Base-by-base conservation (phyloP, 2,113 vertebrate genomes). In the Petroica traversi region DNA sequence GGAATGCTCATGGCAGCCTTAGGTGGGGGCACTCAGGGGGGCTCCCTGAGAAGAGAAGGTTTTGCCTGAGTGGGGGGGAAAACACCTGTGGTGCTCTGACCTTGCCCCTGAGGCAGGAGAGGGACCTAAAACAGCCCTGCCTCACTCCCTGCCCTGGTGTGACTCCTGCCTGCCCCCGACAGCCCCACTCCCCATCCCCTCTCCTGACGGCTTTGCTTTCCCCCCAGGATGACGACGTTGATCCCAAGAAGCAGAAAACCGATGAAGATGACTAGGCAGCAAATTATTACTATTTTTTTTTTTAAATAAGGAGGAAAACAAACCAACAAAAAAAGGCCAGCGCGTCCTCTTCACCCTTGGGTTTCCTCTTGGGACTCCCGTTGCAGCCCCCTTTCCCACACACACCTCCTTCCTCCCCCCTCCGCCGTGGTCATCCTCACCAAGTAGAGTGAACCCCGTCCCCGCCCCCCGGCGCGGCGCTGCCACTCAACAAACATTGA, bases 211-310 rank as follows among this genome's bases (percentile, higher is more conserved):
- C 66, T 72, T n/a, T 64, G 18, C 41, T 94, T 58, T 83, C 55
- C 68, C 49, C 64, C 12, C 75, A 98, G 96, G 98, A 99, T 45
- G 99, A 99, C 2, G 99, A 99, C 15, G 98, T 99, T 5, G 99
- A 99, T 86, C 98, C 98, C 97, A 99, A 99, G 98, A 99, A 99
- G 99, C 99, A 99, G 98, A 99, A 99, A 98, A 99, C 98, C 0
- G 98, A 99, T 9, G 99, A 99, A 43, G 99, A 99, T 59, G 99
- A 99, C 98, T 99, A 99, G 98, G 98, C 97, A 94, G 98, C 97
- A 95, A 93, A 90, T 94, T 83, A 86, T 98, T 85, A 40, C 82
- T 85, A 10, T 88, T 88, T 75, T 87, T 91, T 94, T 93, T 93
- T 94, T 93, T 58, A 89, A 96, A 85, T 93, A 95, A 97, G 92